Conservation (phyloP, 2,113 vertebrate genomes). For the Archilochus colubris region DNA sequence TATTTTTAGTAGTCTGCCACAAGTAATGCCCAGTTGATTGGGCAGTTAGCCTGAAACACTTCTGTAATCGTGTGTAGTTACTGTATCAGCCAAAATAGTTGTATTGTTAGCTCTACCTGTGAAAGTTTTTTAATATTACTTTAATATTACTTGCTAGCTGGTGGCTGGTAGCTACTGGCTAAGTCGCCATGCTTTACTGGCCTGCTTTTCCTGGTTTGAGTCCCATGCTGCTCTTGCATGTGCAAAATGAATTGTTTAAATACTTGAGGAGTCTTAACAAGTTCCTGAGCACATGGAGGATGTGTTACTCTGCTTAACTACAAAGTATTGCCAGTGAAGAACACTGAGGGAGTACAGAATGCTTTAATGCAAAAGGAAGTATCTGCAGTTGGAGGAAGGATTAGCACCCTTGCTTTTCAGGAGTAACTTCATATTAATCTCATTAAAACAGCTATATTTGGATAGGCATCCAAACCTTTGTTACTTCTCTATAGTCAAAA, state of each 20-base stretch:
- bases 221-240: not conserved
- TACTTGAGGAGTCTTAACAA: not conserved
- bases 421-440: not conserved
- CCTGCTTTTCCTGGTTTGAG: not conserved
- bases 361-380: slow-evolving; percentile 10
- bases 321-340: not conserved
- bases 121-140: not conserved
- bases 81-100: slow-evolving; percentile 61
- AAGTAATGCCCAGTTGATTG: slow-evolving; percentile 41
- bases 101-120: slow-evolving; percentile 12
- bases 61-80: slow-evolving; percentile 57
- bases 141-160: not conserved
- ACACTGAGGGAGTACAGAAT: not conserved
- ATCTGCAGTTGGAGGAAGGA: not conserved
- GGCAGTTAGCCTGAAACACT: slow-evolving; percentile 23
- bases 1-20: slow-evolving; percentile 70
- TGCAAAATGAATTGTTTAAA: not conserved
- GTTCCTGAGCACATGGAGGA: not conserved
- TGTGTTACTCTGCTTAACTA: not conserved
- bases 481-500: not conserved
- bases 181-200: not conserved
- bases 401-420: slow-evolving; percentile 1
- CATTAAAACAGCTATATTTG: not conserved
- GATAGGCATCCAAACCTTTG: not conserved
- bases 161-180: not conserved